phyloP scores from a whole-genome alignment of 92 coral and sea anemone genomes.

The Diadumene lineata region DNA sequence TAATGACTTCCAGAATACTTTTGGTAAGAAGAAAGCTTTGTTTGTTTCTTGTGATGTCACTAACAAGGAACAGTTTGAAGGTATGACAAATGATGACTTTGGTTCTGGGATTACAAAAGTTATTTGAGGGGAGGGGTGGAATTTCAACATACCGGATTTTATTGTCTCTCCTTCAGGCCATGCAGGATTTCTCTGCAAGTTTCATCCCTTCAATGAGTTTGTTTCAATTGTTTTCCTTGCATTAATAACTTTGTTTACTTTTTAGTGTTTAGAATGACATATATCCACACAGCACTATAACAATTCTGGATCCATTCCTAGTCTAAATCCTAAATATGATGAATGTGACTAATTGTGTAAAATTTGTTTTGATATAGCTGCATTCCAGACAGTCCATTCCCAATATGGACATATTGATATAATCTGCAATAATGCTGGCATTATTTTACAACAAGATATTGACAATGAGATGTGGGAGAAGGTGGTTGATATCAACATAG shows the following conservation, averaged over 20 bases:
- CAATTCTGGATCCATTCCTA: too few species aligned
- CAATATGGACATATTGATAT: conserved; percentile 63
- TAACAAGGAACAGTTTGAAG: conserved; percentile 59
- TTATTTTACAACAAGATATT: conserved; percentile 14
- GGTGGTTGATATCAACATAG: conserved; percentile 71
- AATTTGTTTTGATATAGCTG: conserved; percentile 39
- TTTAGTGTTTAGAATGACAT: too few species aligned
- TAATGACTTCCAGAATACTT: conserved; percentile 38
- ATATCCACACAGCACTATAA: too few species aligned
- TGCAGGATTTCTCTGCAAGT: too few species aligned
- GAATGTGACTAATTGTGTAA: too few species aligned
- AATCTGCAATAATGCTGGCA: conserved; percentile 85
- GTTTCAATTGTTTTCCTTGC: too few species aligned
- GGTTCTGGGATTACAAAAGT: background rate
- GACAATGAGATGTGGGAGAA: conserved; percentile 42
- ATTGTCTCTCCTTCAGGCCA: too few species aligned
- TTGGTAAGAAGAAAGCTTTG: conserved; percentile 32
- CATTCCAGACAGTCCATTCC: conserved; percentile 47
- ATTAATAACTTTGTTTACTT: too few species aligned
- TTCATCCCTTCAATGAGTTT: too few species aligned
- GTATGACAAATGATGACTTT: conserved; percentile 12
- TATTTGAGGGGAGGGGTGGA: background rate
- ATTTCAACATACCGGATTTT: too few species aligned
- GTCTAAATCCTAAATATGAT: too few species aligned
- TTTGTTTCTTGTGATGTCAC: conserved; percentile 74